Conservation (phyloP, 2,113 vertebrate genomes). For the Aptenodytes patagonicus region DNA sequence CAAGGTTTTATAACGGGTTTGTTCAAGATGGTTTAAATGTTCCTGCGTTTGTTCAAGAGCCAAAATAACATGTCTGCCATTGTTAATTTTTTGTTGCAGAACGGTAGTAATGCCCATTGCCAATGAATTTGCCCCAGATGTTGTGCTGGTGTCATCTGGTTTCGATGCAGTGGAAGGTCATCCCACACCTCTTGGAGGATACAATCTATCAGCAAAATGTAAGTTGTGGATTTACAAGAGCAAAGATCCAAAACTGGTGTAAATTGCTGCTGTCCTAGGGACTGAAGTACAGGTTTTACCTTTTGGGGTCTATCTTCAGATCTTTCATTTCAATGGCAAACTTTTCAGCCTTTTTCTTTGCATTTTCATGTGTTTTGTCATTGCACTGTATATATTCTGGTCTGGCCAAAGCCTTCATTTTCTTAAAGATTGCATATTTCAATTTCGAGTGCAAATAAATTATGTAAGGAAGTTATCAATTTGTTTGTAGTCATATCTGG, state of each 20-base stretch:
- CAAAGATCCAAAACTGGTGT: not conserved
- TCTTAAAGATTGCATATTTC: not conserved
- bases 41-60: not conserved
- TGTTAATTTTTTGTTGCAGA: constrained; percentile 66
- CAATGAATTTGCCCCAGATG: constrained; percentile 90
- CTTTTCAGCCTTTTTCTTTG: not conserved
- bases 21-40: not conserved
- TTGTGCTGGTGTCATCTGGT: constrained; percentile 94
- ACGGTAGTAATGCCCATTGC: constrained; percentile 95
- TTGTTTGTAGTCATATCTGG: not conserved
- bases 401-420: not conserved
- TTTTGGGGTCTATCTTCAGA: not conserved
- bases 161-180: constrained; percentile 95
- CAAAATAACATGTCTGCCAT: not conserved
- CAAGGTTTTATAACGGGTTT: not conserved
- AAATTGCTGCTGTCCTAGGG: not conserved
- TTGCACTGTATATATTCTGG: not conserved
- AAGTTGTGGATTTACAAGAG: constrained; percentile 58
- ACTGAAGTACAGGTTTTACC: not conserved
- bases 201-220: constrained; percentile 93
- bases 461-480: not conserved
- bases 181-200: constrained; percentile 90
- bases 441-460: not conserved
- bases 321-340: not conserved
- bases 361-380: not conserved